Percentiles rank a stretch among this genome's conserved stretches.
phyloP scores from a whole-genome alignment of 2,888 invertebrate species.

The Nephrotoma flavescens region DNA sequence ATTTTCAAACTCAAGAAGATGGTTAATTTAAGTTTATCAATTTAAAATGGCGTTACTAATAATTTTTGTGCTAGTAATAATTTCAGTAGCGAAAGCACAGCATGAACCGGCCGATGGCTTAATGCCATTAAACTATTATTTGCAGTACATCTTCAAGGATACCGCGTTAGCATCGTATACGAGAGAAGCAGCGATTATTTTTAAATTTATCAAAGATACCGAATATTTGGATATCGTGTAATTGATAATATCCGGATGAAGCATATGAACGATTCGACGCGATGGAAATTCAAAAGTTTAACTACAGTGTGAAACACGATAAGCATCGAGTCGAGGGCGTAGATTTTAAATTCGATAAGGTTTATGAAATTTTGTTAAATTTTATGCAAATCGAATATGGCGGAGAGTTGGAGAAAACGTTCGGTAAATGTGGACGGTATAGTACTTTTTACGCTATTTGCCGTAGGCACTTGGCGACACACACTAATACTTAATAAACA shows the following conservation, averaged over 20 bases:
- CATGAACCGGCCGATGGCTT: neutral
- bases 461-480: no score
- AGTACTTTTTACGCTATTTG: constrained; percentile 98
- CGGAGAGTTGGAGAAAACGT: neutral
- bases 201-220: neutral
- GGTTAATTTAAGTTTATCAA: neutral
- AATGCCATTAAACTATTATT: neutral
- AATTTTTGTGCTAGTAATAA: neutral
- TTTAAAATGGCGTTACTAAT: neutral
- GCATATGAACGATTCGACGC: neutral
- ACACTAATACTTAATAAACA: no score
- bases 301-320: neutral
- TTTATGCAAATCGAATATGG: neutral
- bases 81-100: neutral
- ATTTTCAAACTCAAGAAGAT: constrained; percentile 31
- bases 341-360: neutral
- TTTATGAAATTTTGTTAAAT: neutral
- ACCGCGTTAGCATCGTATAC: neutral
- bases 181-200: neutral
- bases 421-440: constrained; percentile 60
- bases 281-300: neutral
- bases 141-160: neutral
- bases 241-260: neutral
- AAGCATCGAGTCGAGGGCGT: neutral
- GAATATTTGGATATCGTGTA: neutral